These are phyloP conservation scores for Busseola fusca DNA, from an alignment of 2,888 invertebrate genomes.

Conservation along the genomic window DNA sequence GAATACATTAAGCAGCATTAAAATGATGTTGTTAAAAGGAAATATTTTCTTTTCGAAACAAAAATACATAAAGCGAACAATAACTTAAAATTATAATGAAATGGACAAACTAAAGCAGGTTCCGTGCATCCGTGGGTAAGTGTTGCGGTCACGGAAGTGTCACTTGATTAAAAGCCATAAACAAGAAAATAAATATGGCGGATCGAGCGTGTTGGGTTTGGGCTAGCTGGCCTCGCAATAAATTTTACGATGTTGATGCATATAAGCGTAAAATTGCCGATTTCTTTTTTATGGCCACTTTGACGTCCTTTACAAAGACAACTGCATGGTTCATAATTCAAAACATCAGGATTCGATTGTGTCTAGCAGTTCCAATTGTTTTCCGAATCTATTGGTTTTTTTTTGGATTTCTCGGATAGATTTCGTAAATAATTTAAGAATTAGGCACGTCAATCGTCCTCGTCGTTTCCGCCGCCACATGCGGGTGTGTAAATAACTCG, in stretches of 20 bases:
- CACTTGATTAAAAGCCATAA: conserved; percentile 75
- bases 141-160: conserved; percentile 80
- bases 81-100: conserved; percentile 56
- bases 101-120: conserved; percentile 58
- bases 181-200: conserved; percentile 69
- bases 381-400: conserved; percentile 33
- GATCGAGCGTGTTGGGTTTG: conserved; percentile 40
- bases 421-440: conserved; percentile 70
- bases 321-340: not conserved
- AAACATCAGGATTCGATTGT: not conserved
- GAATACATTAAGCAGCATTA: conserved; percentile 1
- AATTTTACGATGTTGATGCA: conserved; percentile 51
- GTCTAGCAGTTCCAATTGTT: conserved; percentile 21
- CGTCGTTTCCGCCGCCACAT: conserved; percentile 79
- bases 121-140: conserved; percentile 71
- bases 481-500: conserved; percentile 87
- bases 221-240: conserved; percentile 47
- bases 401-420: conserved; percentile 54
- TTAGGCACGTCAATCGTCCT: conserved; percentile 74
- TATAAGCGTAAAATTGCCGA: conserved; percentile 12
- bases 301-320: conserved; percentile 12
- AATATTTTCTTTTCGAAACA: conserved; percentile 22
- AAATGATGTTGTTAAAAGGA: not conserved
- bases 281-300: conserved; percentile 22
- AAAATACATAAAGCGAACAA: conserved; percentile 24